Evolutionary conservation across 2,113 vertebrate species (phyloP).

Genomic region (Dromaius novaehollandiae): DNA sequence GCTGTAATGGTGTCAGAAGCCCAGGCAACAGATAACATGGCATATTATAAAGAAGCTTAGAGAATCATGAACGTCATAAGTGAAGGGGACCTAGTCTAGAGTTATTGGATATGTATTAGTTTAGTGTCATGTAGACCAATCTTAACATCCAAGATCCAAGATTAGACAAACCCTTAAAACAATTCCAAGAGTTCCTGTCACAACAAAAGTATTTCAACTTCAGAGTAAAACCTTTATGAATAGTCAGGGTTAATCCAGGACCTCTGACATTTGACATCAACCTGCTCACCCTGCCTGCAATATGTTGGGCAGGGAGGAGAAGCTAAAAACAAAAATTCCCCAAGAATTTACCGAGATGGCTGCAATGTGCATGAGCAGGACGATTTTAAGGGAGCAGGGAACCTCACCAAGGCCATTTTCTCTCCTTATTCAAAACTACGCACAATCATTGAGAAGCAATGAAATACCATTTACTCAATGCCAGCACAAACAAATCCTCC

Average conservation of each 20-base stretch:
- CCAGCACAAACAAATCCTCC: slow-evolving; percentile 50
- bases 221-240: not conserved
- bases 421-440: not conserved
- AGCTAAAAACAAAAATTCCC: not conserved
- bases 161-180: not conserved
- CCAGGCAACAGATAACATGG: not conserved
- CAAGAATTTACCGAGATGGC: not conserved
- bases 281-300: not conserved
- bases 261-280: not conserved
- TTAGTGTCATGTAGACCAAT: not conserved
- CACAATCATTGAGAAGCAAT: slow-evolving; percentile 21
- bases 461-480: slow-evolving; percentile 15
- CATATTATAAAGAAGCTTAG: not conserved
- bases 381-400: not conserved
- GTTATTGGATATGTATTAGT: not conserved
- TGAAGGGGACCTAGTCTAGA: not conserved
- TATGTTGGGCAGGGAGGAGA: not conserved
- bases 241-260: not conserved
- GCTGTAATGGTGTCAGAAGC: not conserved
- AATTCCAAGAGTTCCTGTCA: not conserved
- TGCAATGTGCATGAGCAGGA: not conserved
- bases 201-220: not conserved
- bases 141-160: not conserved
- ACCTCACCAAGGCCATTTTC: not conserved
- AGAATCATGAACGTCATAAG: not conserved